Evolutionary conservation across 2,797 vertebrate genomes (phyloP), one percentile per base, ranked within the genome.

Genomic region (Agapornis canus): DNA sequence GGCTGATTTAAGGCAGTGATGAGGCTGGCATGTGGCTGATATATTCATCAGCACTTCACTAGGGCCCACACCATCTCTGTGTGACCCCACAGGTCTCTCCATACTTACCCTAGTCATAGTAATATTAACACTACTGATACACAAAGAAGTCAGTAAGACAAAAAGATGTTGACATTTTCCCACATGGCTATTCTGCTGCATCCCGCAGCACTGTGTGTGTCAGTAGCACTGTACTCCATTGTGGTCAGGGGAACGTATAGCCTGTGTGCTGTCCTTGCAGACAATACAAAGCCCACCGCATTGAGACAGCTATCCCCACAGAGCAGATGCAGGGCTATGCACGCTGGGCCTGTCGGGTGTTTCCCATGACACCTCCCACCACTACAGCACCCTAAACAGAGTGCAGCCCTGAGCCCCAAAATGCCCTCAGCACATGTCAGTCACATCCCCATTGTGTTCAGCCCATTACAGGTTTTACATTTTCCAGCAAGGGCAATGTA

Each of bases 391-490:
- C 93, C 79, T 15, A 40, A 51, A 52, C 59, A 14, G 51, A 70
- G 78, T 9, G 45, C 89, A 73, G 80, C 91, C 65, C 80, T 45
- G 61, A 86, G 85, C 77, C 89, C 79, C 79, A 57, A 26, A 89
- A 73, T 3, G 73, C 87, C 90, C 79, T 85, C 4, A 0, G 89
- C 82, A 79, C 72, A 40, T 23, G 59, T 69, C 79, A 87, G 39
- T 80, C 89, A 51, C 87, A 81, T 84, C 63, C 77, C 85, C 60
- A 40, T 87, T 88, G 92, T 86, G 78, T 20, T 73, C 87, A 91
- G 84, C 85, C 82, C 81, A 52, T 92, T 92, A 91, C 88, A 54
- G 85, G 82, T 85, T 95, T 94, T 81, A 89, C 88, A 76, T 89
- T 94, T 95, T 84, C 91, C 92, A 89, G 76, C 12, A 69, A 91